Base-by-base conservation (phyloP, 2,113 vertebrate genomes). In the Hystrix brachyura region DNA sequence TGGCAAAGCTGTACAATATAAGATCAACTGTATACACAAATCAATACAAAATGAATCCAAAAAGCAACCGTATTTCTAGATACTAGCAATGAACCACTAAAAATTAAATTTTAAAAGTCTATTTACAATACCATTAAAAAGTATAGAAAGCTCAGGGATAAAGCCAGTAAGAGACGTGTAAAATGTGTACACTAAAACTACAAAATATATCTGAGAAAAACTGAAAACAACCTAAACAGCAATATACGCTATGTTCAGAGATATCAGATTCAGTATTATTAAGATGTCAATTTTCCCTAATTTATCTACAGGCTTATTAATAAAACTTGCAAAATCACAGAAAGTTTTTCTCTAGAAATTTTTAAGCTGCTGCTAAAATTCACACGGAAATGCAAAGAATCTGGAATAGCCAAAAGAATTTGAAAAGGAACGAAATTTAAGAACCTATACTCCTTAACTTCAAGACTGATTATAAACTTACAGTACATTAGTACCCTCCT, bases 71-170 rank as follows among this genome's bases (percentile, higher is more conserved):
- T 64, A 65, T 53, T 79, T 21, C 32, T 79, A 53, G 27, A 51
- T 64, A 65, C 7, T 38, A 65, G 23, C 59, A 79, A 64, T 38
- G 46, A 65, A 65, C 32, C 46, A 38, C 10, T 78, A 90, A 62
- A 89, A 60, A 27, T 34, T 32, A 88, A 60, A 89, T 78, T 65
- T 90, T 29, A 90, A 90, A 90, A 53, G 65, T 79, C 59, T 79
- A 64, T 13, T 79, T 62, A 27, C 13, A 60, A 62, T 46, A 62
- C 4, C 38, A 46, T 23, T 25, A 62, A 62, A 53, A 79, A 27
- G 17, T 60, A 76, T 14, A 57, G 21, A 76, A 64, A 51, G 34
- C 74, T 88, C 38, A 78, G 57, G 7, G 43, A 89, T 34, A 51
- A 25, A 55, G n/a, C n/a, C 32, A 43, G 64, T 9, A 64, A 79